Base-by-base conservation (phyloP, 2,888 invertebrate species). In the Polydesmus complanatus region DNA sequence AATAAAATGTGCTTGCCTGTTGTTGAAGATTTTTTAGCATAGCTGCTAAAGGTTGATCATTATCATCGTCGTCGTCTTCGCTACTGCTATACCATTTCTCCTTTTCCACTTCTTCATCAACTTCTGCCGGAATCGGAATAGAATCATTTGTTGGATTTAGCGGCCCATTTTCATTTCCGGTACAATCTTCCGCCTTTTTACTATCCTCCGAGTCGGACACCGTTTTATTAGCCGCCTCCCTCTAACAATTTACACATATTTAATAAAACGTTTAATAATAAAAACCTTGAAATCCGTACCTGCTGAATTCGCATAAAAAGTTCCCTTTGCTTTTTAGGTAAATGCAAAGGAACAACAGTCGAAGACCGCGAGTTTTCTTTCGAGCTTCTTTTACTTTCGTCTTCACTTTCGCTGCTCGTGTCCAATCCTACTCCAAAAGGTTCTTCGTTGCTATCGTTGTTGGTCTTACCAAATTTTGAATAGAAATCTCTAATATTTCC, bases 81-180 rank as follows among this genome's bases (percentile, higher is more conserved):
- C 87, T 88, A 70, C 86, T 87, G 1, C 87, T 88, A 70, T 88
- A 88, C 84, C 88, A 88, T 58, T 72, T 70, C 61, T 73, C 66
- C 61, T 58, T 65, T 56, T 73, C 65, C 62, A 61, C 58, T 37
- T 64, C 49, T 21, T 65, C 58, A 1, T 47, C 47, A n/a, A 54
- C 61, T 11, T 58, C 61, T 27, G 56, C 2, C 25, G 47, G 54
- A 8, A 14, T 51, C 51, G 8, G 5, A 8, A 14, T 19, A 21
- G 14, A 5, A 37, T 8, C 37, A 37, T 37, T 37, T 8, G 14
- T 14, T 37, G 37, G 14, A 37, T 5, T 37, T 8, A 5, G 8
- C 5, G 14, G 8, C 14, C 8, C 37, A 37, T 14, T 37, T 37
- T 37, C 37, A 37, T 5, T 5, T 14, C 5, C 5, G 5, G 37